Evolutionary conservation across 2,888 invertebrate genomes (phyloP).

Genomic region (Meandrusa payeni): DNA sequence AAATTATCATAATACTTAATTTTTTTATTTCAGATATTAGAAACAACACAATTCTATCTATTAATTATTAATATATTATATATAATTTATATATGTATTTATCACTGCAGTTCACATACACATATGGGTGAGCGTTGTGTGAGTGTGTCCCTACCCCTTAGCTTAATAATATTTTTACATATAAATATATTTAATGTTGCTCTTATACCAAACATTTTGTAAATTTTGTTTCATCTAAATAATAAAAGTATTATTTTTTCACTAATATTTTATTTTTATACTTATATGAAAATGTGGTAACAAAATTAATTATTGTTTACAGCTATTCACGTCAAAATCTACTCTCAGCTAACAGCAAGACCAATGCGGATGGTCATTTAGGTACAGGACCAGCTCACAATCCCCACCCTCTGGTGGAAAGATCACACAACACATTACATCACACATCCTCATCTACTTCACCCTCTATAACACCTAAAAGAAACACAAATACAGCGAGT

Average conservation of each 20-base stretch:
- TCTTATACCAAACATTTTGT: background rate
- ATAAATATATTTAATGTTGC: slow-evolving; percentile 1
- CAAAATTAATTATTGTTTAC: slow-evolving; percentile 45
- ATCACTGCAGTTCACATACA: slow-evolving; percentile 31
- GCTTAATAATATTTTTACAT: background rate
- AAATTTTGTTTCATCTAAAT: background rate
- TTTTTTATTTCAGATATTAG: slow-evolving; percentile 73
- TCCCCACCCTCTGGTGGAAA: slow-evolving; percentile 74
- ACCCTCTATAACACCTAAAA: slow-evolving; percentile 54
- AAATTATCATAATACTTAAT: background rate
- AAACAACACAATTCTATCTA: slow-evolving; percentile 29
- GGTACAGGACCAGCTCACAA: slow-evolving; percentile 55
- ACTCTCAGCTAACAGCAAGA: slow-evolving; percentile 87
- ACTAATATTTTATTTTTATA: no score
- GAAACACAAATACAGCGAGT: slow-evolving; percentile 54
- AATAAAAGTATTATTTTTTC: no score
- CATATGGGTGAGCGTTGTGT: slow-evolving; percentile 52
- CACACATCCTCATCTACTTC: slow-evolving; percentile 53
- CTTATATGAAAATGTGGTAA: slow-evolving; percentile 8
- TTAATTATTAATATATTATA: slow-evolving; percentile 31
- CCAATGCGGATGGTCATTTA: slow-evolving; percentile 82
- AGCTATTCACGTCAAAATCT: slow-evolving; percentile 95
- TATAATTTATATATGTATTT: slow-evolving; percentile 33
- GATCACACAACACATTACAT: slow-evolving; percentile 78
- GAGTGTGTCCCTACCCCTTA: slow-evolving; percentile 33